Percentiles rank a stretch among this genome's conserved stretches.
These are phyloP conservation scores for Xiphorhynchus erythropygius DNA, from an alignment of 2,797 vertebrate species.

Conservation along the genomic window DNA sequence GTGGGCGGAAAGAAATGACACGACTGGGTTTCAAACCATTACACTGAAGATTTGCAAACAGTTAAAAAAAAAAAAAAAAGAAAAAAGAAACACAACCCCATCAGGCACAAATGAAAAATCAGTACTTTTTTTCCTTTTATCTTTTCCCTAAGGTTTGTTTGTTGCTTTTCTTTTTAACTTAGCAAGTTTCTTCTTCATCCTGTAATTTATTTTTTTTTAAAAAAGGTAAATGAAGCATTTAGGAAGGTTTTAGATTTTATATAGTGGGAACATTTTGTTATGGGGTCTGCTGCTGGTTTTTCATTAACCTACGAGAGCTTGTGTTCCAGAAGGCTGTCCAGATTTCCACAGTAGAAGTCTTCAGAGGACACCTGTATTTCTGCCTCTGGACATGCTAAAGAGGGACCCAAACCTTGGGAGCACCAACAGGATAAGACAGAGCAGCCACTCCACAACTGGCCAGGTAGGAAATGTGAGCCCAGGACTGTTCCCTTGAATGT, in stretches of 20 bases:
- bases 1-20: conserved; percentile 83
- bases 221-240: background rate
- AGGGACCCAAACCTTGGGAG: background rate
- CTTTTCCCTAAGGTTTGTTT: background rate
- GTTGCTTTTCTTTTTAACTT: background rate
- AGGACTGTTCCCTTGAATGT: background rate
- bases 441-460: background rate
- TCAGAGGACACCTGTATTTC: background rate
- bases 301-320: background rate
- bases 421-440: background rate
- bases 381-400: background rate
- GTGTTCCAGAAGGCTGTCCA: background rate
- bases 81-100: conserved; percentile 22
- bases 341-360: background rate
- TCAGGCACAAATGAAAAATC: conserved; percentile 66
- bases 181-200: background rate
- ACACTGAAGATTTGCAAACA: conserved; percentile 82
- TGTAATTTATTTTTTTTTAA: background rate
- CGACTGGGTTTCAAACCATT: conserved; percentile 82
- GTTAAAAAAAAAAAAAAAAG: conserved; percentile 64
- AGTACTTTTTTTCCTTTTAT: conserved; percentile 18
- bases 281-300: background rate
- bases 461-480: background rate
- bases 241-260: background rate
- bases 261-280: background rate